Evolutionary conservation across 2,888 invertebrate genomes (phyloP), one percentile per base, ranked within the genome.

Genomic region (Drosophila algonquin): DNA sequence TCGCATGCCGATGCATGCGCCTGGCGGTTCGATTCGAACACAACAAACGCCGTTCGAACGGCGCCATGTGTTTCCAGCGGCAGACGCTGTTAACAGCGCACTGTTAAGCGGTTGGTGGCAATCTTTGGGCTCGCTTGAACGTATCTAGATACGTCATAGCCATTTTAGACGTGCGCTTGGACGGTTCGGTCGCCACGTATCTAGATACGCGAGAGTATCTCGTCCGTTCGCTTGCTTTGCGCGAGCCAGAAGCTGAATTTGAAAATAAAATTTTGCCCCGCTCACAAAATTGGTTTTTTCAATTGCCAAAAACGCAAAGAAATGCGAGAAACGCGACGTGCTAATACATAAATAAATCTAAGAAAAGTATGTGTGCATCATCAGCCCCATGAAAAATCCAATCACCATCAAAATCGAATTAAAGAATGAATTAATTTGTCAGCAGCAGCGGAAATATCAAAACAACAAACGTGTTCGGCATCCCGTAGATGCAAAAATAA

Each of bases 271-370:
- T 85, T 83, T 83, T 85, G 82, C 14, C 14, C 46, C 63, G 61
- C 53, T 12, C 46, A 72, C 79, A 79, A 83, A 84, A 83, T 84
- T 84, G 48, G 81, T 84, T 83, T 86, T 84, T 86, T 84, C 81
- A 83, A 79, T 46, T 53, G 40, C 57, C 53, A 55, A 58, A 58
- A 59, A 62, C 75, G 75, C 84, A 77, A 77, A 70, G 85, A 82
- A 82, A 82, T 85, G 75, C 82, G 85, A 71, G 14, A 40, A 40
- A 40, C 80, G 73, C 77, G 78, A 71, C 69, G 56, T 59, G 70
- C 61, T 67, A 52, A 57, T 27, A 30, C 8, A 10, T 27, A 45
- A 51, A 58, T 47, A 64, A 71, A 63, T 59, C 35, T 40, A 63
- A 53, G 60, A 58, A 55, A 85, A 65, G 85, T 85, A 82, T 82